phyloP scores from a whole-genome alignment of 2,888 invertebrate genomes.

The Microplitis deprimator region DNA sequence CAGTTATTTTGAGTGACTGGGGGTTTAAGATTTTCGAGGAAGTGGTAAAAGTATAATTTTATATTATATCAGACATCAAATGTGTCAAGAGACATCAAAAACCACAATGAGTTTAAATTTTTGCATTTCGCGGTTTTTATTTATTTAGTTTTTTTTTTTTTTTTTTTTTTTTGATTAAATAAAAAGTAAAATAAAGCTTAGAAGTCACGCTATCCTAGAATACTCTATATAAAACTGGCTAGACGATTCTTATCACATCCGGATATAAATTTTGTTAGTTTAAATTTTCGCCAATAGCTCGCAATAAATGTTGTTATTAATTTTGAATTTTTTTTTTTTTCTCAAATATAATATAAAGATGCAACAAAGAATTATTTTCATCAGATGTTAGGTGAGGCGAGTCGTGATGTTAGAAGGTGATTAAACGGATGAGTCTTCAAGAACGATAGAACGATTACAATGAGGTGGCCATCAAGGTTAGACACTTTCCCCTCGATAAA shows the following conservation, averaged over 20 bases:
- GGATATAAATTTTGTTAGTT: conserved; percentile 19
- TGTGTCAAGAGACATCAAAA: conserved; percentile 18
- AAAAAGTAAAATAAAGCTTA: conserved; percentile 1
- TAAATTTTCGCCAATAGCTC: background rate
- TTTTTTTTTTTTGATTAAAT: background rate
- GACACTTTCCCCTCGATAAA: conserved; percentile 21
- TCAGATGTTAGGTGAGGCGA: conserved; percentile 15
- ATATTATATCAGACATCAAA: conserved; percentile 11
- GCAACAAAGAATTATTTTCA: background rate
- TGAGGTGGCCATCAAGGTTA: conserved; percentile 21
- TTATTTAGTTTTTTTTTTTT: background rate
- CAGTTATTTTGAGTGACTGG: conserved; percentile 18
- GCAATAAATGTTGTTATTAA: background rate
- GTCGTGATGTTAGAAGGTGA: conserved; percentile 16
- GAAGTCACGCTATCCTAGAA: conserved; percentile 38
- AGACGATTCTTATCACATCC: conserved; percentile 43
- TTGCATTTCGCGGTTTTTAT: conserved; percentile 34
- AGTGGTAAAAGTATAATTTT: conserved; percentile 6
- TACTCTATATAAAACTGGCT: conserved; percentile 35
- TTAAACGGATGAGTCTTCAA: conserved; percentile 19
- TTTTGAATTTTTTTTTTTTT: background rate
- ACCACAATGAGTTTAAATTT: conserved; percentile 16
- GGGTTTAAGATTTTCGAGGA: conserved; percentile 6
- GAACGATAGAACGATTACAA: background rate
- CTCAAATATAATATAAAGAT: background rate